Conservation (phyloP, 2,888 invertebrate species). For the Papilio demoleus region DNA sequence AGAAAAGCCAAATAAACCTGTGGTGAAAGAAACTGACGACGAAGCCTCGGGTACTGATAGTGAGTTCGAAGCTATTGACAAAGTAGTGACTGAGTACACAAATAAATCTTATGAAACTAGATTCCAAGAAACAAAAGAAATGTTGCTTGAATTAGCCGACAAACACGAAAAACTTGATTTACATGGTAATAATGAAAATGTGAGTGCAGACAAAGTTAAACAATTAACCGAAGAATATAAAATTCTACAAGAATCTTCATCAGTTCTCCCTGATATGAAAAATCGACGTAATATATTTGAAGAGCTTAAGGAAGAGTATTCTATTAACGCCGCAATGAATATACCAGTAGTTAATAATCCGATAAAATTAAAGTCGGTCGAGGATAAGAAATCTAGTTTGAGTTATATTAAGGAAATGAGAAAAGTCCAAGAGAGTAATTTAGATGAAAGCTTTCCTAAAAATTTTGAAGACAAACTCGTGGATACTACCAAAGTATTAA, state of each 20-base stretch:
- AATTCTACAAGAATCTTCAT: constrained; percentile 66
- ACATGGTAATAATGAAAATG: constrained; percentile 40
- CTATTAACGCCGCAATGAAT: constrained; percentile 70
- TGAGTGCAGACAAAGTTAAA: constrained; percentile 40
- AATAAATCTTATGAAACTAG: constrained; percentile 74
- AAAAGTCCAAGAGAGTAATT: constrained; percentile 48
- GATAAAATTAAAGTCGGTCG: constrained; percentile 54
- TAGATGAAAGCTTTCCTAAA: constrained; percentile 59
- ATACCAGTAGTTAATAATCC: constrained; percentile 67
- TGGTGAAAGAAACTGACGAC: constrained; percentile 40
- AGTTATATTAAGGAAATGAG: constrained; percentile 38
- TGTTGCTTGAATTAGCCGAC: constrained; percentile 71
- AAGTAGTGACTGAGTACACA: constrained; percentile 70
- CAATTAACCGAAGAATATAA: constrained; percentile 51
- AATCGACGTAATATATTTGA: constrained; percentile 58
- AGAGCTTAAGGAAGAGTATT: constrained; percentile 66
- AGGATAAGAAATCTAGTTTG: constrained; percentile 45
- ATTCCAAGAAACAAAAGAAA: constrained; percentile 73
- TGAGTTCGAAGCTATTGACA: constrained; percentile 71
- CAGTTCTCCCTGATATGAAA: constrained; percentile 58
- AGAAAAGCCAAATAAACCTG: constrained; percentile 37
- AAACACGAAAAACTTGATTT: constrained; percentile 58
- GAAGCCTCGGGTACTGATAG: constrained; percentile 54
- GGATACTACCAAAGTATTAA: constrained; percentile 65
- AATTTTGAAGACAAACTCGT: constrained; percentile 64